A percentile compares a stretch with the other conserved stretches of the same genome.
These are phyloP conservation scores for Drosophila rubida DNA, from an alignment of 2,888 invertebrate genomes.

Conservation along the genomic window DNA sequence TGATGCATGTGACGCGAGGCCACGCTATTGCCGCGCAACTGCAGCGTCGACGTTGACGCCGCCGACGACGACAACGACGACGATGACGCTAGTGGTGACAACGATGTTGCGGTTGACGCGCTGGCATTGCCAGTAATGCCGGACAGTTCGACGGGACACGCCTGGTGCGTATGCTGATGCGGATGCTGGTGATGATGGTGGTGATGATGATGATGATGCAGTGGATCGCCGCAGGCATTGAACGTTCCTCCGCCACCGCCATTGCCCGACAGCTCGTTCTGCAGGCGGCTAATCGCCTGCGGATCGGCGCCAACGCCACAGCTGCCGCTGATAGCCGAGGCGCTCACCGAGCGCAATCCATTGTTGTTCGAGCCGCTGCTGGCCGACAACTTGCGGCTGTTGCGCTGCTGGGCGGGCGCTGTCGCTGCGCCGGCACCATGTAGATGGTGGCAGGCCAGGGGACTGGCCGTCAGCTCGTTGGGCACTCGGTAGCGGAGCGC, in stretches of 20 bases:
- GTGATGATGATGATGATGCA: conserved; percentile 83
- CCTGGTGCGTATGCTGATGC: conserved; percentile 32
- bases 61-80: conserved; percentile 58
- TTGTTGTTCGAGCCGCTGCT: conserved; percentile 42
- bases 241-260: conserved; percentile 42
- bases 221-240: conserved; percentile 81
- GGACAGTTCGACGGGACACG: conserved; percentile 36
- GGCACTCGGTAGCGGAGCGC: conserved; percentile 86
- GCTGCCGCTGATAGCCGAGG: conserved; percentile 80
- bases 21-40: conserved; percentile 56
- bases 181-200: conserved; percentile 80
- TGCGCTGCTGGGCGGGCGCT: conserved; percentile 72
- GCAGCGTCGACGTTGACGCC: conserved; percentile 53
- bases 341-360: conserved; percentile 81
- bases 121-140: background rate
- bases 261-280: conserved; percentile 75
- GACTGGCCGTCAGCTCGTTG: conserved; percentile 69
- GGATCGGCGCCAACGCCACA: conserved; percentile 64
- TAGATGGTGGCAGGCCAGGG: conserved; percentile 61
- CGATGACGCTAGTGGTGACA: conserved; percentile 30
- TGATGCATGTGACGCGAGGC: conserved; percentile 57
- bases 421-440: conserved; percentile 62
- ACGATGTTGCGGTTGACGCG: background rate
- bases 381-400: conserved; percentile 75
- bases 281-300: conserved; percentile 61